phyloP scores from a whole-genome alignment of 2,113 vertebrate genomes.

The Ceuthmochares aereus region DNA sequence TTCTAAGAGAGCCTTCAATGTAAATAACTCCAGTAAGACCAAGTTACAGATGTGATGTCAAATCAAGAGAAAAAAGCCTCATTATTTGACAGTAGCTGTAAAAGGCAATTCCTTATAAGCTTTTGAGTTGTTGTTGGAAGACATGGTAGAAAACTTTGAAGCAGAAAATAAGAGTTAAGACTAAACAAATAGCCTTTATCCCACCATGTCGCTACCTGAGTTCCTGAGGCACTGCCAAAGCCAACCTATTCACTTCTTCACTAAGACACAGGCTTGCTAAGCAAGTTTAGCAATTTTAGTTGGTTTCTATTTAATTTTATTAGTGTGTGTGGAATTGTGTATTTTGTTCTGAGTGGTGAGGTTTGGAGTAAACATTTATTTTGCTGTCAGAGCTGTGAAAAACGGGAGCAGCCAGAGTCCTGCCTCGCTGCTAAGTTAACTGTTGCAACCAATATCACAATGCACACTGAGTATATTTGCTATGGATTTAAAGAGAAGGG shows the following conservation, averaged over 20 bases:
- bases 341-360: not conserved
- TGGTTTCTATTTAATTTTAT: not conserved
- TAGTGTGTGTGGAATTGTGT: not conserved
- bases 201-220: rapidly evolving
- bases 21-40: slow-evolving; percentile 2
- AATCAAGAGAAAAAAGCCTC: not conserved
- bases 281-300: not conserved
- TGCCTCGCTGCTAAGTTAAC: not conserved
- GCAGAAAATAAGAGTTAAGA: not conserved
- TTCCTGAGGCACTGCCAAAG: not conserved
- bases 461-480: not conserved
- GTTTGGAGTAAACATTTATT: slow-evolving; percentile 3
- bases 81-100: not conserved
- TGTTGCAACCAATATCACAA: not conserved
- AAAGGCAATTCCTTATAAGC: not conserved
- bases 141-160: not conserved
- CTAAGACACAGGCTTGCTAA: not conserved
- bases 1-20: not conserved
- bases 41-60: not conserved
- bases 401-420: not conserved
- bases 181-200: not conserved
- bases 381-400: not conserved
- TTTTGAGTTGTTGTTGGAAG: not conserved
- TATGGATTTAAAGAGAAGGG: not conserved
- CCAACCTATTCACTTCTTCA: not conserved